Conservation (phyloP, 2,888 invertebrate species). For the Ethmia dodecea region DNA sequence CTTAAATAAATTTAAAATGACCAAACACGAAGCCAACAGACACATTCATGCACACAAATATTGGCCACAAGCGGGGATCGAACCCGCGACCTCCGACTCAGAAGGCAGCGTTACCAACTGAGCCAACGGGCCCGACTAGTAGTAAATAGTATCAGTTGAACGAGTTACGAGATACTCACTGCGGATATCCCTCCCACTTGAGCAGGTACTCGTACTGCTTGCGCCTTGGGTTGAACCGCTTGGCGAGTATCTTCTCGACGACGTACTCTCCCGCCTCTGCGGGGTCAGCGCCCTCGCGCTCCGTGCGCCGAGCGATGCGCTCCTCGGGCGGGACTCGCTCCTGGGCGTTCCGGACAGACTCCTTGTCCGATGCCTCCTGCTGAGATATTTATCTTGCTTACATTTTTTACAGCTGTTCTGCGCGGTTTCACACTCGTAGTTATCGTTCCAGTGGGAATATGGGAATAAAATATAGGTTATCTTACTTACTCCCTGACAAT, state of each 20-base stretch:
- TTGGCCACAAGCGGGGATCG: no score
- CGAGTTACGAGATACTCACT: no score
- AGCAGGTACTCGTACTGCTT: slow-evolving; percentile 89
- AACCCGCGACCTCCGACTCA: no score
- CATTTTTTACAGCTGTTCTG: no score
- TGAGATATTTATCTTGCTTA: not conserved
- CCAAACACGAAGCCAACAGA: no score
- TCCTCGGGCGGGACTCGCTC: slow-evolving; percentile 69
- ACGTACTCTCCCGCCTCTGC: slow-evolving; percentile 81
- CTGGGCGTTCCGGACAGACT: slow-evolving; percentile 64
- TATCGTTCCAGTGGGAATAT: not conserved
- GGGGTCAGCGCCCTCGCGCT: slow-evolving; percentile 49
- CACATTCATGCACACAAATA: no score
- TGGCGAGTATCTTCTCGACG: slow-evolving; percentile 90
- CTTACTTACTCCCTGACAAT: no score
- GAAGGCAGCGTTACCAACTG: no score
- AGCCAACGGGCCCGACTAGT: no score
- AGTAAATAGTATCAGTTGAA: no score
- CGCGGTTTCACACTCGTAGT: no score
- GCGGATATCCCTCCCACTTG: slow-evolving; percentile 90
- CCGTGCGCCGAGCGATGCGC: slow-evolving; percentile 68
- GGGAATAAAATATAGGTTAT: not conserved
- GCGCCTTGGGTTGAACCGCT: slow-evolving; percentile 87
- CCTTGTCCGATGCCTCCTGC: slow-evolving; percentile 37
- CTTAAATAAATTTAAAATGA: no score